These are phyloP conservation scores for Pseudotriccus pelzelni DNA, from an alignment of 2,797 vertebrate genomes.

Conservation along the genomic window DNA sequence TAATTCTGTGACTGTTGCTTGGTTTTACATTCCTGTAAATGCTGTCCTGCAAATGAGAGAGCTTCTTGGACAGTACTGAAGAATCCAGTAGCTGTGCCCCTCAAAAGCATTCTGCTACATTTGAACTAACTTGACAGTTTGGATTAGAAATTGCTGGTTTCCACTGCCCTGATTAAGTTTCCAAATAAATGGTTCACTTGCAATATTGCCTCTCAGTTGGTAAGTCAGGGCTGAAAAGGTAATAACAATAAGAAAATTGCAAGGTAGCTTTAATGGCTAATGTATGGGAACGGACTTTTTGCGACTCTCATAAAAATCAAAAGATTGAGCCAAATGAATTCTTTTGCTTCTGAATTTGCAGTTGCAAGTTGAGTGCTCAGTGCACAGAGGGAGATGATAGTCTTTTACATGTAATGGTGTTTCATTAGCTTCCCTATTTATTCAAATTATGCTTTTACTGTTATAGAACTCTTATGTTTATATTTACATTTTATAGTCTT, in stretches of 20 bases:
- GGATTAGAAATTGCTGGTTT: not conserved
- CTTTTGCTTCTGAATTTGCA: slow-evolving; percentile 2
- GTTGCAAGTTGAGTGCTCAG: not conserved
- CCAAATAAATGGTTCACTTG: not conserved
- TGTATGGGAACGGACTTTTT: not conserved
- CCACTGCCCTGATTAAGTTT: not conserved
- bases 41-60: no score
- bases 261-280: not conserved
- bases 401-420: slow-evolving; percentile 37
- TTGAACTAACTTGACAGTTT: not conserved
- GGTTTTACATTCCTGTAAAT: not conserved
- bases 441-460: slow-evolving; percentile 58
- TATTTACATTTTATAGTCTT: slow-evolving; percentile 57
- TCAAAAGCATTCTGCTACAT: not conserved
- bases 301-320: not conserved
- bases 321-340: slow-evolving; percentile 5
- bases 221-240: not conserved
- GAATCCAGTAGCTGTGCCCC: not conserved
- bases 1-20: not conserved
- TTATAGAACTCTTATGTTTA: slow-evolving; percentile 34
- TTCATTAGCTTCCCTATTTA: slow-evolving; percentile 55
- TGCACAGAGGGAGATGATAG: not conserved
- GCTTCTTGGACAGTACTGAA: not conserved
- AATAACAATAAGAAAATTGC: not conserved
- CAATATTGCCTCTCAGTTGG: not conserved